Evolutionary conservation across 1,140 invertebrate genomes (phyloP).

Genomic region (Leptinotarsa texana): DNA sequence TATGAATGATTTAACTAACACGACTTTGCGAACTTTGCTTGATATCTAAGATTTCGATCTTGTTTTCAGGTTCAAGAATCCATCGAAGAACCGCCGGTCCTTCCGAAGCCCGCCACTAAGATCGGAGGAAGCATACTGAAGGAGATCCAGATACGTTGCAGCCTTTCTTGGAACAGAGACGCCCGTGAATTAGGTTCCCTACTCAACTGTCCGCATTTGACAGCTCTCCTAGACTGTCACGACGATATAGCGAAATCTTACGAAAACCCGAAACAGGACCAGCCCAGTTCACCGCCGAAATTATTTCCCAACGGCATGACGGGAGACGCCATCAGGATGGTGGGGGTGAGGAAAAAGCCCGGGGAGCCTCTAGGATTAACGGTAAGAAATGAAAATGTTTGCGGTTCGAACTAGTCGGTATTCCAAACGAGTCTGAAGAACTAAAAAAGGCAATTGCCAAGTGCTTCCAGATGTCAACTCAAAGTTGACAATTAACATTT

Average conservation of each 20-base stretch:
- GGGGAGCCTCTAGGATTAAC: conserved; percentile 86
- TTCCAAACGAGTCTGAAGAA: no score
- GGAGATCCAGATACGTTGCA: conserved; percentile 55
- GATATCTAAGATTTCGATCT: background rate
- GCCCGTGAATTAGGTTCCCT: conserved; percentile 59
- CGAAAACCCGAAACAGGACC: conserved; percentile 38
- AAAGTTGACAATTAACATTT: no score
- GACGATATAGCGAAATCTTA: conserved; percentile 64
- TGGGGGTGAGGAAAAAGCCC: conserved; percentile 84
- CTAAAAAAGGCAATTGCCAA: no score
- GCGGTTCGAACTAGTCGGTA: no score
- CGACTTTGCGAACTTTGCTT: no score
- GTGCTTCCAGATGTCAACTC: no score
- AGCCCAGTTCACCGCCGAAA: conserved; percentile 45
- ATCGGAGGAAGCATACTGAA: conserved; percentile 54
- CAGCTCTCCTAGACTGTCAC: conserved; percentile 71
- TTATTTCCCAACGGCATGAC: conserved; percentile 64
- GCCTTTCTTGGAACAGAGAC: conserved; percentile 54
- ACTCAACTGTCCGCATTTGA: conserved; percentile 58
- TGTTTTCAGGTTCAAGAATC: conserved; percentile 59
- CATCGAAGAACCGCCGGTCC: conserved; percentile 56
- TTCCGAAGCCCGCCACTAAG: conserved; percentile 55
- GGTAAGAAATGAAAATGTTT: conserved; percentile 53
- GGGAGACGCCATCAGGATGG: conserved; percentile 80
- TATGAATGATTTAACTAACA: no score